Conservation (phyloP, 1,140 invertebrate genomes). For the Anastatus disparis region DNA sequence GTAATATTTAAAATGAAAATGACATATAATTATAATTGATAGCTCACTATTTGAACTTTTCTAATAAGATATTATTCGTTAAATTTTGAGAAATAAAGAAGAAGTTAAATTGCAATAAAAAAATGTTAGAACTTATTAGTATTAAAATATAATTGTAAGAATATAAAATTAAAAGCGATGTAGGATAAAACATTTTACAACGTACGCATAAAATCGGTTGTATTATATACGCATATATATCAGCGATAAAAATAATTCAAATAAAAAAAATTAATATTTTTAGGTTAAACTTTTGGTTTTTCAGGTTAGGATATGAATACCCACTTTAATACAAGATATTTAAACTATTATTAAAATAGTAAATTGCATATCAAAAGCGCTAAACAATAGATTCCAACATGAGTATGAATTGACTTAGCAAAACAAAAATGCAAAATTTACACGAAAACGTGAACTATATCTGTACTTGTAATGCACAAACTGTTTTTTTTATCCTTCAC, state of each 20-base stretch:
- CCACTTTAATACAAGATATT: constrained; percentile 21
- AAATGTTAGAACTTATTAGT: neutral
- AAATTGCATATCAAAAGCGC: too few species aligned
- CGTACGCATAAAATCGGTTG: constrained; percentile 15
- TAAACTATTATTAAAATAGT: too few species aligned
- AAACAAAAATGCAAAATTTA: too few species aligned
- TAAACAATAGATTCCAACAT: too few species aligned
- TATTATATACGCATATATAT: neutral
- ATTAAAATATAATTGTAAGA: constrained; percentile 12
- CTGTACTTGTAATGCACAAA: too few species aligned
- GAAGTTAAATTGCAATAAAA: neutral
- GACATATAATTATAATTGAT: neutral
- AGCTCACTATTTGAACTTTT: constrained; percentile 8
- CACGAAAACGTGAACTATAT: too few species aligned
- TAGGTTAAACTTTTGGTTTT: neutral
- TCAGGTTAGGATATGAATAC: constrained; percentile 11
- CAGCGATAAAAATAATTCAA: constrained; percentile 22
- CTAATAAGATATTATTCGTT: neutral
- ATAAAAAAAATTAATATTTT: constrained; percentile 11
- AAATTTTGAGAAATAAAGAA: neutral
- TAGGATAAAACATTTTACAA: constrained; percentile 8
- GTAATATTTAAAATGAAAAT: too few species aligned
- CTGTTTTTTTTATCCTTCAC: too few species aligned
- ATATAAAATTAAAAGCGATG: constrained; percentile 21
- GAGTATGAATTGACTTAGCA: too few species aligned